Base-by-base conservation (phyloP, 2,888 invertebrate species). In the Dione vanillae region DNA sequence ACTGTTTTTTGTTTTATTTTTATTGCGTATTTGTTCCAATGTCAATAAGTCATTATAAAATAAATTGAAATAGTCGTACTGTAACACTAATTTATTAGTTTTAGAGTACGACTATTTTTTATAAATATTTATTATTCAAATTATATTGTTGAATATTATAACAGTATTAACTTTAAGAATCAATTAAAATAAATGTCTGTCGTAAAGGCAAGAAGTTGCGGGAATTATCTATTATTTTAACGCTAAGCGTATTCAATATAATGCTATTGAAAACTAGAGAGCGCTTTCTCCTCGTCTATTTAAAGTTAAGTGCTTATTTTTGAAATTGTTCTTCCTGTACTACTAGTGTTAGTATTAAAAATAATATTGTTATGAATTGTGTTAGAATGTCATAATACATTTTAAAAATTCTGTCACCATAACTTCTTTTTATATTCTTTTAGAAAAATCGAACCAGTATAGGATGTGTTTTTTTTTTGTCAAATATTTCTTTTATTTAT, bases 191-290 rank as follows among this genome's bases (percentile, higher is more conserved):
- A 52, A 52, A 52, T 35, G 20, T 52, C 9, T 20, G 2, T 35
- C n/a, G 9, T n/a, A n/a, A 10, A 37, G 54, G 10, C 27, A 37
- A 35, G 10, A 0, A 54, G 16, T 11, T 6, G 35, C 16, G n/a
- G 10, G 27, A 54, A 58, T 40, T 40, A 16, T 19, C 12, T 58
- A 40, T 58, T 58, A 41, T 40, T 41, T 40, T 16, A 40, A 40
- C 12, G 9, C 41, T 61, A 66, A 62, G 37, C 47, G 41, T 62
- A 65, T 69, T 67, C 62, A 70, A 70, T 64, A 58, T 20, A 40
- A 35, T 37, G 56, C 52, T 67, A 64, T 67, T 58, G 58, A 67
- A 72, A 67, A 70, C 51, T 58, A 59, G 51, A 9, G 20, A 66
- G 43, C 49, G 47, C 47, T 11, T 58, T 58, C 62, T 37, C 62